Base-by-base conservation (phyloP, 2,888 invertebrate genomes). In the Diogma glabrata region DNA sequence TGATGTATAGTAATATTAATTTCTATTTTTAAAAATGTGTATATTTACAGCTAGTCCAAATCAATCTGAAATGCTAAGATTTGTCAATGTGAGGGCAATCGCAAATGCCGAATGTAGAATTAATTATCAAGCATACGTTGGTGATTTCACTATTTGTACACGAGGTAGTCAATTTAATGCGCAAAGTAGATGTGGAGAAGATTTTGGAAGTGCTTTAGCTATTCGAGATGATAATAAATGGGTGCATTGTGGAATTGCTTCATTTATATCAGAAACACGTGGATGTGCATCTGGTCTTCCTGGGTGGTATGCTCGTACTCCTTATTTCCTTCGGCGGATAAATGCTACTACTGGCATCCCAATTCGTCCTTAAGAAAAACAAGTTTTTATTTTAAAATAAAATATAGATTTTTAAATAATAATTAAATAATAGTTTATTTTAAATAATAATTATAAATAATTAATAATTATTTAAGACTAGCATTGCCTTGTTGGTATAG, bases 31-130 rank as follows among this genome's bases (percentile, higher is more conserved):
- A n/a, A n/a, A n/a, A n/a, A n/a, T n/a, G n/a, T n/a, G n/a, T n/a
- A n/a, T n/a, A n/a, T n/a, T n/a, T n/a, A n/a, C n/a, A n/a, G 46
- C 46, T 26, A 22, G 23, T 3, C 46, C 46, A 40, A 40, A 40
- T 40, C 19, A 40, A n/a, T 40, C 40, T 10, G 40, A 40, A 19
- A 12, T 20, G 2, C n/a, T 40, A 19, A 19, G 5, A 12, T 40
- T 8, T n/a, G n/a, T 40, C 20, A 19, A 40, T 12, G 40, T 40
- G 10, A 19, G 40, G 19, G 40, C 20, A 19, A 40, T 40, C 40
- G 40, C 19, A 20, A 40, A 40, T 40, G 10, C 20, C 19, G 20
- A 20, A 19, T 40, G 40, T 20, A 20, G 19, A 5, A 40, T 40
- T 10, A 40, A 40, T 20, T 40, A 40, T 40, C 40, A 19, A 19